Base-by-base conservation (phyloP, 1,140 invertebrate species). In the Dendrolimus kikuchii region DNA sequence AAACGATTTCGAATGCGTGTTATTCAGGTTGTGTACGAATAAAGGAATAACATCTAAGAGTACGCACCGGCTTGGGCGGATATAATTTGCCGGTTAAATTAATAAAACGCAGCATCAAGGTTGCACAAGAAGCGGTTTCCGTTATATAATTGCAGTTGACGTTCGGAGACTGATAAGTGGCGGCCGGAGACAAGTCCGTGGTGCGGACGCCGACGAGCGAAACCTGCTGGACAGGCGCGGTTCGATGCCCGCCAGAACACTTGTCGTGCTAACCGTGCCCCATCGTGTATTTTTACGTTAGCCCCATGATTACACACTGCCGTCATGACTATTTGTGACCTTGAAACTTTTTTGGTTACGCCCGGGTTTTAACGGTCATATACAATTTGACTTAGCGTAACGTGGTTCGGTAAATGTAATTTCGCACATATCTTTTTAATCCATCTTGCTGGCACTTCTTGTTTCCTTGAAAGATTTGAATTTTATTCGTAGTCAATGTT, bases 81-180 rank as follows among this genome's bases (percentile, higher is more conserved):
- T 23, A 23, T 23, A 23, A 23, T 23, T 23, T 23, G 23, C 23
- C 23, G n/a, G 38, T 51, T 38, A 39, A 43, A 43, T 38, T 60
- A 57, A 57, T 53, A 50, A 48, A 50, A n/a, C 46, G 40, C 23
- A 51, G 51, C 44, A 51, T 51, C 51, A 52, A 52, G 49, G 36
- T 53, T 53, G 50, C 38, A 43, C 49, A 38, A 59, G 53, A 48
- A 44, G 46, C 46, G 41, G 42, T 42, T 49, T 56, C 53, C 49
- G 62, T 65, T 65, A 65, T 59, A 59, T 59, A 65, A 65, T 64
- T 59, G 54, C 55, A 53, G 46, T 55, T 62, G 59, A 66, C 52
- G 51, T 47, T 38, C 54, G 40, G 41, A 58, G 52, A 55, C 60
- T 57, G 57, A 55, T 61, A 59, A 46, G 43, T 43, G 40, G 55